These are phyloP conservation scores for Carassius auratus DNA, from an alignment of 2,113 vertebrate species.

Conservation along the genomic window DNA sequence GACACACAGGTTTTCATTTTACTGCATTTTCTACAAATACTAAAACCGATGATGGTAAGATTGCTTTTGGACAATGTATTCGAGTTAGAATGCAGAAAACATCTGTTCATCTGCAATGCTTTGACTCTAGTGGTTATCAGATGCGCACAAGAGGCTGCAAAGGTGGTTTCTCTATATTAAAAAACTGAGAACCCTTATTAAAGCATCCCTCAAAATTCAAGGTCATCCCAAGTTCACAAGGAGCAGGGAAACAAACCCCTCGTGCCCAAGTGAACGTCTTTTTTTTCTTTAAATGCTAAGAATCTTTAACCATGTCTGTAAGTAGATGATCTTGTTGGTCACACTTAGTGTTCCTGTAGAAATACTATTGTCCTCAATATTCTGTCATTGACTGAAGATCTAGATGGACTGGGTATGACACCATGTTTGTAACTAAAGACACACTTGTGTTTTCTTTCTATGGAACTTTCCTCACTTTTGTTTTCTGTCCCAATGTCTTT, in stretches of 20 bases:
- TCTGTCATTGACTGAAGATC: constrained; percentile 20
- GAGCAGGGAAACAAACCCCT: background rate
- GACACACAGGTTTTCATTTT: constrained; percentile 44
- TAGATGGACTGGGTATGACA: background rate
- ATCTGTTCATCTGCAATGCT: background rate
- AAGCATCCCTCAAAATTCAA: background rate
- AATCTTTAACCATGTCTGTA: constrained; percentile 9
- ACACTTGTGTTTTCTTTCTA: constrained; percentile 37
- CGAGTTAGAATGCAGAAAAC: background rate
- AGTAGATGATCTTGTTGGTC: constrained; percentile 33
- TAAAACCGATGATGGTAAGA: constrained; percentile 22
- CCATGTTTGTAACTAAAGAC: background rate
- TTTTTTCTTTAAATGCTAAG: background rate
- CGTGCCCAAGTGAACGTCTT: background rate
- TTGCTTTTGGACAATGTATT: background rate
- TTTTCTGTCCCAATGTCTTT: constrained; percentile 54
- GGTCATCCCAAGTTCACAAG: background rate
- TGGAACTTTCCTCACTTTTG: constrained; percentile 45
- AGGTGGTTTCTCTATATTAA: background rate
- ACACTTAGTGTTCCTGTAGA: constrained; percentile 23
- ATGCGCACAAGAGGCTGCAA: background rate
- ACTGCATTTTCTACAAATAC: constrained; percentile 42
- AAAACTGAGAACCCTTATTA: background rate
- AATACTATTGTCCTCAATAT: constrained; percentile 10
- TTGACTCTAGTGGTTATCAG: constrained; percentile 9